Evolutionary conservation across 2,888 invertebrate genomes (phyloP), one percentile per base, ranked within the genome.

Genomic region (Cenopis cana): DNA sequence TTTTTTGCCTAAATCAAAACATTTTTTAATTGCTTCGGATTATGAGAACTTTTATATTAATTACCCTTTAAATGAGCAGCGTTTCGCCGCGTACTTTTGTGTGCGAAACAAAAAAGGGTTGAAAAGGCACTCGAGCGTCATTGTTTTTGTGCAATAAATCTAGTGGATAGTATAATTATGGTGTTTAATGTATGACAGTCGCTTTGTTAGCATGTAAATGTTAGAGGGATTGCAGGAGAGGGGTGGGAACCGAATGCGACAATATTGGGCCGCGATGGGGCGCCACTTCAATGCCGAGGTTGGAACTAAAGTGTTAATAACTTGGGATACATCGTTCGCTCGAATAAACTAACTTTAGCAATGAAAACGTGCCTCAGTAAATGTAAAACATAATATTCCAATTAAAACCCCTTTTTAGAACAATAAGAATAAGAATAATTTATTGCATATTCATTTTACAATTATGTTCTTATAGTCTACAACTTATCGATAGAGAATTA

Each of bases 61-160:
- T 93, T 92, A 92, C 87, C 86, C 86, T 79, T 79, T 89, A 91
- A 92, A 93, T 90, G 92, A 91, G 89, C 88, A 83, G 76, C 80
- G 81, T 82, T 83, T 86, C 85, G 85, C 82, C 84, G 81, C 81
- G 75, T 76, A 77, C 76, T 76, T 75, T 84, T 82, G 76, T 75
- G 69, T 73, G 38, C 74, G 75, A 82, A 86, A 86, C 89, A 87
- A 87, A 89, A 24, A 89, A 87, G 90, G 89, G 89, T 90, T 87
- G 80, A 85, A 82, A 84, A 81, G 69, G 82, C 79, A 79, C 84
- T 88, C 79, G 78, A 84, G 79, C 74, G 74, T 79, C 80, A 85
- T 93, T 93, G 93, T 93, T 90, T 92, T 89, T 89, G 76, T 78
- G 82, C 89, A 82, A 93, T 93, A 93, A 93, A 93, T 93, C 90